Conservation (phyloP, 2,113 vertebrate species). For the Orthonyx spaldingii region DNA sequence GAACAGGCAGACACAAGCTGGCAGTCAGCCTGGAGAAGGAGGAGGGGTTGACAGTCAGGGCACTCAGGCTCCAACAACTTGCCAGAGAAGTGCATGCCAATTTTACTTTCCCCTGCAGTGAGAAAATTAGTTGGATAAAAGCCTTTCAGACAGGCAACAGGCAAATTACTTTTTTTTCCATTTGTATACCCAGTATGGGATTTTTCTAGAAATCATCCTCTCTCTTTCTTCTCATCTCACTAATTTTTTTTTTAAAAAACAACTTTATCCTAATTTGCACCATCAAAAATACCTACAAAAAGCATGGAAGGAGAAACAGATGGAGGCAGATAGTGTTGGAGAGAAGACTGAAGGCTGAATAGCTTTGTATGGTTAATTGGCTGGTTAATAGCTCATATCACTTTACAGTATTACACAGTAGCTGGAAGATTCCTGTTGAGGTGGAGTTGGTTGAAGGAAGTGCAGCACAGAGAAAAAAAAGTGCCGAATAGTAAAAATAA, state of each 20-base stretch:
- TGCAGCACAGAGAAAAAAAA: not conserved
- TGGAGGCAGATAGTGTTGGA: not conserved
- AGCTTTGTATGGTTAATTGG: not conserved
- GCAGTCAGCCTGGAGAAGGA: conserved; percentile 1
- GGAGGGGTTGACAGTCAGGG: not conserved
- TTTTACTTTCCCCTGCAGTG: conserved; percentile 14
- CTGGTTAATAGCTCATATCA: not conserved
- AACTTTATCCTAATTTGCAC: not conserved
- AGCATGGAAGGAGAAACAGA: not conserved
- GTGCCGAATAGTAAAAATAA: not conserved
- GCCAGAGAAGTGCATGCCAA: not conserved
- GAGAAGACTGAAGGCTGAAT: not conserved
- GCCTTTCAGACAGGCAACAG: conserved; percentile 1
- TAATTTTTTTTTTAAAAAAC: not conserved
- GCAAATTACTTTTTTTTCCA: not conserved
- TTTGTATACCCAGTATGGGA: not conserved
- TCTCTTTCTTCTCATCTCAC: not conserved
- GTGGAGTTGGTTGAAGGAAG: not conserved
- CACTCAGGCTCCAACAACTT: not conserved
- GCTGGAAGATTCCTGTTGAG: fast-evolving
- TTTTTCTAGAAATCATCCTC: not conserved
- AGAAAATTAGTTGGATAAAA: conserved; percentile 46
- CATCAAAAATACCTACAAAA: not conserved
- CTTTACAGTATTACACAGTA: not conserved
- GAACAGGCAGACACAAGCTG: not conserved